Conservation (phyloP, 2,113 vertebrate genomes). For the Poeciliopsis occidentalis region DNA sequence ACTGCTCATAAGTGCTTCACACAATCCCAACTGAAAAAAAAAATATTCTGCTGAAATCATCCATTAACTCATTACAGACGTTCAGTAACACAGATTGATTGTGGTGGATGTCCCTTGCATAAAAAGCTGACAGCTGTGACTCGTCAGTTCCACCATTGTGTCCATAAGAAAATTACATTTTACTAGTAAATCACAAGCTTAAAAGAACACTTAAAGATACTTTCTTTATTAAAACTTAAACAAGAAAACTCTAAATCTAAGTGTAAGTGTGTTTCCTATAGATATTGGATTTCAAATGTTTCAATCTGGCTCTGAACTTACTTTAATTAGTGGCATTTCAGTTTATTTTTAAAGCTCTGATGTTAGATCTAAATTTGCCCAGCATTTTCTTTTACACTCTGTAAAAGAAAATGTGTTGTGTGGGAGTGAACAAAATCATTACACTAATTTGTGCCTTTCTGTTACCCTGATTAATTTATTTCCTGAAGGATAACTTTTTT, state of each 20-base stretch:
- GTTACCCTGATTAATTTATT: not conserved
- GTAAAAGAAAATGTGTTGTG: constrained; percentile 8
- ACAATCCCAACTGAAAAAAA: not conserved
- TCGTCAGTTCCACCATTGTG: not conserved
- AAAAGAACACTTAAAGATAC: not conserved
- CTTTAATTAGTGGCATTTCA: not conserved
- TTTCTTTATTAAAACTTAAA: not conserved
- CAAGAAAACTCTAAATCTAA: not conserved
- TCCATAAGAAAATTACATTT: not conserved
- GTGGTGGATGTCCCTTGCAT: not conserved
- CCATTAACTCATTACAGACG: not conserved
- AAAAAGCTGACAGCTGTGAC: not conserved
- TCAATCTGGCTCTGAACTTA: not conserved
- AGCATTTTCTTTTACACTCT: constrained; percentile 13
- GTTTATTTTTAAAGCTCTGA: not conserved
- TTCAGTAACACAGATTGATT: not conserved
- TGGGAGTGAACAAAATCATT: constrained; percentile 25
- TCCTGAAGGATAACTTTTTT: not conserved
- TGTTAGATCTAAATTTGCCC: constrained; percentile 5
- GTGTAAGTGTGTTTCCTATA: not conserved
- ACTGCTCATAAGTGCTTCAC: not conserved
- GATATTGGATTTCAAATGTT: not conserved
- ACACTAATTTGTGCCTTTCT: constrained; percentile 5
- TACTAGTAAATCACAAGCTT: not conserved
- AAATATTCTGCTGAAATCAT: not conserved